Conservation (phyloP, 2,113 vertebrate species). For the Campylomormyrus tamandua region DNA sequence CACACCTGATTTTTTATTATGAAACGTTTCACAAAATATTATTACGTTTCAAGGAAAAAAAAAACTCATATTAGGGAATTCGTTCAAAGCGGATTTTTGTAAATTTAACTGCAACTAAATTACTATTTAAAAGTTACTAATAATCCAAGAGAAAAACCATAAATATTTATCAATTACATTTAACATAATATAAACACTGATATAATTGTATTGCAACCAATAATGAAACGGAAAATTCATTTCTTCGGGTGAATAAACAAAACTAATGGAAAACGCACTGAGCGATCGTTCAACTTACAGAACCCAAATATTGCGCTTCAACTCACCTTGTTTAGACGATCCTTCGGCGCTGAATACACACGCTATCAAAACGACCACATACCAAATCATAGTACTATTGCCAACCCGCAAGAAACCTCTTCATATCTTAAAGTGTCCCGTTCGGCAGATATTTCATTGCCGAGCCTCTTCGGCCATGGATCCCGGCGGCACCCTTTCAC, state of each 20-base stretch:
- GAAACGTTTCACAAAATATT: background rate
- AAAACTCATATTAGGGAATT: background rate
- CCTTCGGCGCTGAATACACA: constrained; percentile 91
- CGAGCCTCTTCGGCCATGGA: constrained; percentile 47
- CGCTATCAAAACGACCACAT: constrained; percentile 97
- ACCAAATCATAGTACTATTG: constrained; percentile 81
- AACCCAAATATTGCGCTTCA: constrained; percentile 62
- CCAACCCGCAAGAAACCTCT: constrained; percentile 76
- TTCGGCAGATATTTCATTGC: constrained; percentile 65
- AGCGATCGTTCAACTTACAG: constrained; percentile 9
- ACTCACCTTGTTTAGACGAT: constrained; percentile 97
- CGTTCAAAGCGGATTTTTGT: background rate
- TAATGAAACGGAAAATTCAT: background rate
- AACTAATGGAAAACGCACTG: background rate
- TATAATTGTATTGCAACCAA: background rate
- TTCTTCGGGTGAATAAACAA: background rate
- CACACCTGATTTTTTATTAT: background rate
- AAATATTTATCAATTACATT: background rate
- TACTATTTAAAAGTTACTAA: background rate
- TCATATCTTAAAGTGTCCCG: constrained; percentile 79
- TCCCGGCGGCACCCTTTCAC: constrained; percentile 31
- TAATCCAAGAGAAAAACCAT: background rate
- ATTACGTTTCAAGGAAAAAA: background rate
- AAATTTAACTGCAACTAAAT: background rate
- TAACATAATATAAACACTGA: background rate